phyloP scores from a whole-genome alignment of 2,797 vertebrate genomes.

The Aeoliscus strigatus region DNA sequence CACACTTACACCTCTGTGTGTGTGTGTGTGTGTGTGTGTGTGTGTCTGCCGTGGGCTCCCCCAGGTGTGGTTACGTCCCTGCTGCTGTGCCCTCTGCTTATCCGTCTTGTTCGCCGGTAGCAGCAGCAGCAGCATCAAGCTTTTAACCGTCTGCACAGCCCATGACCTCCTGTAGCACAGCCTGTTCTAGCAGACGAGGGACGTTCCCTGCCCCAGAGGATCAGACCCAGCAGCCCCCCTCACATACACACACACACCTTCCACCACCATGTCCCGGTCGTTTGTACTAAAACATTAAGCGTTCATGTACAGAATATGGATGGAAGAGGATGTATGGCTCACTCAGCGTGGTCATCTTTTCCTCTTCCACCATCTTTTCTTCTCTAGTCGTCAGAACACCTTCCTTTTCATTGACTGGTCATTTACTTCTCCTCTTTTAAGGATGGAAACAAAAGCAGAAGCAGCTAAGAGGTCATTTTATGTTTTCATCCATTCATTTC shows the following conservation, averaged over 20 bases:
- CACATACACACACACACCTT: slow-evolving; percentile 20
- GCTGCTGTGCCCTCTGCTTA: slow-evolving; percentile 58
- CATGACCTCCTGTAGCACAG: slow-evolving; percentile 60
- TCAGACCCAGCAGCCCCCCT: slow-evolving; percentile 26
- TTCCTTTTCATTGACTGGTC: slow-evolving; percentile 44
- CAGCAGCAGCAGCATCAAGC: slow-evolving; percentile 30
- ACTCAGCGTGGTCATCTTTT: slow-evolving; percentile 11
- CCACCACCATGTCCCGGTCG: slow-evolving; percentile 13
- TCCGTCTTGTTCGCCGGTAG: slow-evolving; percentile 52
- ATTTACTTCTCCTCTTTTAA: too few species aligned
- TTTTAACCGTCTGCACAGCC: slow-evolving; percentile 59
- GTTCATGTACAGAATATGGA: slow-evolving; percentile 34
- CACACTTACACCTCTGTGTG: too few species aligned
- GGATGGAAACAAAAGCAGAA: slow-evolving; percentile 46
- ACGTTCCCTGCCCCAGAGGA: slow-evolving; percentile 44
- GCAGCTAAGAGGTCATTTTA: too few species aligned
- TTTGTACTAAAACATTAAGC: slow-evolving; percentile 38
- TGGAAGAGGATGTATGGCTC: too few species aligned
- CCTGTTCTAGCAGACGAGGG: slow-evolving; percentile 31
- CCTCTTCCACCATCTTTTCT: slow-evolving; percentile 12
- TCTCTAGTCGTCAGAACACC: background rate
- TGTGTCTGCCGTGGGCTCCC: slow-evolving; percentile 58
- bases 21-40: slow-evolving; percentile 25
- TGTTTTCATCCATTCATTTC: too few species aligned
- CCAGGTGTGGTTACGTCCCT: slow-evolving; percentile 65